Base-by-base conservation (phyloP, 2,888 invertebrate genomes). In the Merodon equestris region DNA sequence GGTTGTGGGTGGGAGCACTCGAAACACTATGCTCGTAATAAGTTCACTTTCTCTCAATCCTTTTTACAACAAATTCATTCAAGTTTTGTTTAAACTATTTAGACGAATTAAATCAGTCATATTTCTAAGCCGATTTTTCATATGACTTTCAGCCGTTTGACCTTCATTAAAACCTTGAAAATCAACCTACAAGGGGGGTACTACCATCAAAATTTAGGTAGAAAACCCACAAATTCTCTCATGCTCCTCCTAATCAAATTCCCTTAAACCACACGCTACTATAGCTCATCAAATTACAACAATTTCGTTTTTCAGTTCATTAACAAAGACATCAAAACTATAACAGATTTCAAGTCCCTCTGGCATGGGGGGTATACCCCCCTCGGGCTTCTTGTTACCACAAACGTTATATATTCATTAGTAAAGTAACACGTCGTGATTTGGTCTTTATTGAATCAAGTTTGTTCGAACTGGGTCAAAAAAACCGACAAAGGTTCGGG, bases 391-490 rank as follows among this genome's bases (percentile, higher is more conserved):
- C 40, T 61, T 15, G 10, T 0, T 17, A 42, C 9, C 3, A 56
- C 34, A 63, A 71, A 56, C 70, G 70, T 71, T 71, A 61, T 42
- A 1, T 51, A 18, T 50, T 71, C 44, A 72, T 72, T 72, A 72
- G 63, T 45, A 57, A 42, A 72, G 63, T 72, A 61, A 71, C 38
- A 17, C 51, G 44, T 57, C 51, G 45, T 72, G 57, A 64, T 50
- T 27, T 57, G 10, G 51, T 13, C 34, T 64, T 13, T 50, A 50
- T 34, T 51, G 15, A n/a, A 13, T 45, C 42, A 42, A 17, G 42
- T 61, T 48, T 50, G 18, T 42, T n/a, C 14, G 48, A 72, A 64
- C 45, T 64, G 63, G 61, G 51, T 45, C 71, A 64, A 42, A 64
- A 72, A 63, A 51, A 14, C 71, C 71, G 71, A 72, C 71, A 72